Percentiles rank a stretch among this genome's conserved stretches.
phyloP scores from a whole-genome alignment of 2,888 invertebrate species.

The Hypomecis punctinalis region DNA sequence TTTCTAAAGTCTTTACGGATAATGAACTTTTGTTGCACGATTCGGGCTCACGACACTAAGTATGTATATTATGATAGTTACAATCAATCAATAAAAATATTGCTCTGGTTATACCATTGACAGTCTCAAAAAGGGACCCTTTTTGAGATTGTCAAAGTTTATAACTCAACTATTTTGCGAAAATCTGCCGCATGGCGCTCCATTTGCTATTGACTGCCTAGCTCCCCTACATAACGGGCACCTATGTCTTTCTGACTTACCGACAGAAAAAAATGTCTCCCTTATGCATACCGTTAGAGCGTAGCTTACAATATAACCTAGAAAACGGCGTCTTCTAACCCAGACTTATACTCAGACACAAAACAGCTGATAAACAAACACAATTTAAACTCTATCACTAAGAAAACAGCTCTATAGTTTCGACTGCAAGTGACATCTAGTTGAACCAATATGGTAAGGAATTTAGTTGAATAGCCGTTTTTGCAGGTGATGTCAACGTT shows the following conservation, averaged over 20 bases:
- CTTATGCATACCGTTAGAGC: background rate
- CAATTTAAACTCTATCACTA: background rate
- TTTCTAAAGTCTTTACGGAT: no score
- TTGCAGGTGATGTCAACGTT: slow-evolving; percentile 31
- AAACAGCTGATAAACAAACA: background rate
- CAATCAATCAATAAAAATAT: no score
- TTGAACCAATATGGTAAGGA: slow-evolving; percentile 25
- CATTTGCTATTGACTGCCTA: no score
- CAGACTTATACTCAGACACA: background rate
- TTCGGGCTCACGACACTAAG: no score
- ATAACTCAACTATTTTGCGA: no score
- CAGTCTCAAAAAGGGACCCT: no score
- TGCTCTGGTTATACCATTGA: no score
- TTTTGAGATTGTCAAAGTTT: no score
- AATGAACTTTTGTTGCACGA: no score
- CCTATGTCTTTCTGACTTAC: slow-evolving; percentile 9
- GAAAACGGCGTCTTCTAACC: slow-evolving; percentile 1
- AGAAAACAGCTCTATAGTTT: background rate
- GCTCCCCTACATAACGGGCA: background rate
- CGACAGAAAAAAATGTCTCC: slow-evolving; percentile 8
- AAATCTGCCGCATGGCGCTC: no score
- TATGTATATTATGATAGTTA: no score
- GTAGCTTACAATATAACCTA: background rate
- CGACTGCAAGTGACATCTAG: background rate
- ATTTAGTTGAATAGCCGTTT: slow-evolving; percentile 24